phyloP scores from a whole-genome alignment of 2,113 vertebrate species.

The Corydoras sp. region DNA sequence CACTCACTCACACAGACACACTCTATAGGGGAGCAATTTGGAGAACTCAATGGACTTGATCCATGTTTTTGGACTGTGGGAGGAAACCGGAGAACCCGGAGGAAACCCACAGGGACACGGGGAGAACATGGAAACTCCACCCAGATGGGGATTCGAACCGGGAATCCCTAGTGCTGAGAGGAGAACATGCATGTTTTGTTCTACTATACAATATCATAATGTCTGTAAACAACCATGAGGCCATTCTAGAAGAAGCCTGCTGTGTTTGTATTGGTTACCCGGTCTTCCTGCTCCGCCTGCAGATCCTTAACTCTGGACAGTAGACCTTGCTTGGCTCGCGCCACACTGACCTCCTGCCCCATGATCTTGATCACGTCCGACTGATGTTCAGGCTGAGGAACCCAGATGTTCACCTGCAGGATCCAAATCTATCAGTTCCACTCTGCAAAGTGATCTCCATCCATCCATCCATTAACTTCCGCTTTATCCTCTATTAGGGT shows the following conservation, averaged over 20 bases:
- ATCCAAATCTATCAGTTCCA: background rate
- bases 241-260: background rate
- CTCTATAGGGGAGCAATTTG: too few species aligned
- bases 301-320: conserved; percentile 67
- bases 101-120: too few species aligned
- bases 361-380: conserved; percentile 71
- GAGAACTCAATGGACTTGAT: too few species aligned
- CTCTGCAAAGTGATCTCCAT: background rate
- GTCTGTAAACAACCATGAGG: background rate
- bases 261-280: conserved; percentile 55
- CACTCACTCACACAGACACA: too few species aligned
- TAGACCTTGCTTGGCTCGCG: conserved; percentile 66
- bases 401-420: conserved; percentile 71
- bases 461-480: background rate
- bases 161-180: too few species aligned
- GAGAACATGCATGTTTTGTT: too few species aligned
- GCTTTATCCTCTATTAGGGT: too few species aligned
- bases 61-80: too few species aligned
- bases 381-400: conserved; percentile 69
- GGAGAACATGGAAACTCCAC: too few species aligned
- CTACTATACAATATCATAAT: too few species aligned
- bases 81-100: too few species aligned
- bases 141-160: too few species aligned
- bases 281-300: conserved; percentile 72
- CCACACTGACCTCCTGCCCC: conserved; percentile 65